These are phyloP conservation scores for Pachyramphus minor DNA, from an alignment of 2,113 vertebrate species.

Conservation along the genomic window DNA sequence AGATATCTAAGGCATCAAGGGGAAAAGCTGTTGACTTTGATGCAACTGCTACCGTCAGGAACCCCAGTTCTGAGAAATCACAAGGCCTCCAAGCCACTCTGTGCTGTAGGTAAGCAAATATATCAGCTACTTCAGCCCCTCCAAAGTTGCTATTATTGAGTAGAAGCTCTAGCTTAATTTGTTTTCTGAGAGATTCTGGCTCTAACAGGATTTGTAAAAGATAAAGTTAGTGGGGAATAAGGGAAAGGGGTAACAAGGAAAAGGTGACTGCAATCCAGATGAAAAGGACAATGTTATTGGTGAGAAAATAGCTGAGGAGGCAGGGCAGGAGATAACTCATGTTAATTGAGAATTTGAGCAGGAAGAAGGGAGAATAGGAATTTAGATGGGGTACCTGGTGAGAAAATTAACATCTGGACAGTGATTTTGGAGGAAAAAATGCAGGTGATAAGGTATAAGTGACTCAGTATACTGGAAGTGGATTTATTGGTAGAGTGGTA, in stretches of 20 bases:
- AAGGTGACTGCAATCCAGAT: background rate
- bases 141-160: background rate
- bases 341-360: background rate
- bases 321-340: background rate
- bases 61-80: background rate
- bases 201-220: background rate
- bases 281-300: background rate
- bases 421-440: background rate
- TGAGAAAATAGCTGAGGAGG: background rate
- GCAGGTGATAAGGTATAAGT: background rate
- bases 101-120: background rate
- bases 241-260: fast-evolving
- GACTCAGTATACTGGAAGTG: fast-evolving
- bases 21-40: background rate
- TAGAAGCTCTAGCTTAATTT: background rate
- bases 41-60: background rate
- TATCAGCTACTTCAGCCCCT: background rate
- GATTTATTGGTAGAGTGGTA: background rate
- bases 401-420: background rate
- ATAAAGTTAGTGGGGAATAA: background rate
- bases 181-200: background rate
- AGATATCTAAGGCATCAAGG: fast-evolving
- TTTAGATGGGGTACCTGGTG: background rate
- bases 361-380: background rate
- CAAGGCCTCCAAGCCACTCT: background rate